phyloP scores from a whole-genome alignment of 1,140 invertebrate genomes.

The Psilanteris sp. region DNA sequence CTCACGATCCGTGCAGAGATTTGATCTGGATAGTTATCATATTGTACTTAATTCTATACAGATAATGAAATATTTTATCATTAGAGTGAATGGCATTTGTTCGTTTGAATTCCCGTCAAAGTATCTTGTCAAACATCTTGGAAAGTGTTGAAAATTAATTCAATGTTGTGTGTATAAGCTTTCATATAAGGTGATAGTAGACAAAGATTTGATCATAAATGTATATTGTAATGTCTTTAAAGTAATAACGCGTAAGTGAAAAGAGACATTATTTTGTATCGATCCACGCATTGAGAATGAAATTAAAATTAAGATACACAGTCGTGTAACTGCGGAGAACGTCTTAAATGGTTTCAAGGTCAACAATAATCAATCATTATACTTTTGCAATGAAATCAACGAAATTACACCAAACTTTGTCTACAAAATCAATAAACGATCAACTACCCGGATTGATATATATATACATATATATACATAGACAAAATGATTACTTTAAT shows the following conservation, averaged over 20 bases:
- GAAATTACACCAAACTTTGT: conserved; percentile 35
- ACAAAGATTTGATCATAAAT: conserved; percentile 16
- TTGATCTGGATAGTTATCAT: no score
- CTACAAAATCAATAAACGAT: conserved; percentile 2
- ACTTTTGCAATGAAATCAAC: conserved; percentile 8
- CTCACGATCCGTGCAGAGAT: no score
- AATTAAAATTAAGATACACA: no score
- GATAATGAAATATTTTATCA: background rate
- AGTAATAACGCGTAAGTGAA: no score
- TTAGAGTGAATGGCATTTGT: background rate
- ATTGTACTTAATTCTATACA: no score
- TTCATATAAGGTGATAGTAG: conserved; percentile 2
- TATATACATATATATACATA: background rate
- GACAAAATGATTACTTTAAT: no score
- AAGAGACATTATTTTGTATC: no score
- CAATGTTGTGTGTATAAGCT: conserved; percentile 14
- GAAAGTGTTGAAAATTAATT: conserved; percentile 2
- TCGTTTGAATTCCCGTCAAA: background rate
- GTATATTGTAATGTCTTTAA: background rate
- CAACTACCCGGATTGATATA: background rate
- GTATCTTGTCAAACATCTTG: background rate
- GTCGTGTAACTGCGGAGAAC: no score
- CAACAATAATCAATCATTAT: background rate
- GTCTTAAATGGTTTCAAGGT: no score
- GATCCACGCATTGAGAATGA: no score